A percentile compares a stretch with the other conserved stretches of the same genome.
Evolutionary conservation across 2,888 invertebrate species (phyloP).

Genomic region (Argyresthia goedartella): DNA sequence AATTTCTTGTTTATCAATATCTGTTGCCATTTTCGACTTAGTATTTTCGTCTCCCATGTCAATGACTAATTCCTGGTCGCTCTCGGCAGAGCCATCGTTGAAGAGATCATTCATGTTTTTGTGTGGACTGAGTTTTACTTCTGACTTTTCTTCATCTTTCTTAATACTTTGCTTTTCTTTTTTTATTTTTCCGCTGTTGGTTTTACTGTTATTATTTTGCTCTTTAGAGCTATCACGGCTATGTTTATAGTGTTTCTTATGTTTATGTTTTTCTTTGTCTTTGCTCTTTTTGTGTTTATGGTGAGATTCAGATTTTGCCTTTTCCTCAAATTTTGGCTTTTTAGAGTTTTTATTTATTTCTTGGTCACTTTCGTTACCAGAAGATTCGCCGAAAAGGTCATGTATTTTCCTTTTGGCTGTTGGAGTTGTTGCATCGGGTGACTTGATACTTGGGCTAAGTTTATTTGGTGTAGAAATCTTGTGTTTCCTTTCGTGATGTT

Average conservation of each 20-base stretch:
- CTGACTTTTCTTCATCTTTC: not conserved
- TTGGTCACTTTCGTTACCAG: conserved; percentile 48
- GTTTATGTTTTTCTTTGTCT: conserved; percentile 14
- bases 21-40: too few species aligned
- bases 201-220: conserved; percentile 10
- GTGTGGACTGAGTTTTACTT: not conserved
- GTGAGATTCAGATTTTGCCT: conserved; percentile 11
- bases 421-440: conserved; percentile 20
- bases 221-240: too few species aligned
- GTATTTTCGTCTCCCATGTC: conserved; percentile 21
- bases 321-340: conserved; percentile 22
- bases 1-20: too few species aligned
- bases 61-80: conserved; percentile 39
- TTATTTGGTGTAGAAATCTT: not conserved
- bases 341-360: conserved; percentile 20
- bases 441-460: not conserved
- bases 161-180: conserved; percentile 2
- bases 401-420: conserved; percentile 54
- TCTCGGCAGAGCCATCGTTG: too few species aligned
- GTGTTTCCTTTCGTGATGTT: not conserved
- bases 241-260: conserved; percentile 9
- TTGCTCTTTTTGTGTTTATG: not conserved
- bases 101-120: too few species aligned
- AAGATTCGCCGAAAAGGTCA: conserved; percentile 65
- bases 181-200: conserved; percentile 11